Evolutionary conservation across 2,797 vertebrate genomes (phyloP), one percentile per base, ranked within the genome.

Genomic region (Meriones psammophilus): DNA sequence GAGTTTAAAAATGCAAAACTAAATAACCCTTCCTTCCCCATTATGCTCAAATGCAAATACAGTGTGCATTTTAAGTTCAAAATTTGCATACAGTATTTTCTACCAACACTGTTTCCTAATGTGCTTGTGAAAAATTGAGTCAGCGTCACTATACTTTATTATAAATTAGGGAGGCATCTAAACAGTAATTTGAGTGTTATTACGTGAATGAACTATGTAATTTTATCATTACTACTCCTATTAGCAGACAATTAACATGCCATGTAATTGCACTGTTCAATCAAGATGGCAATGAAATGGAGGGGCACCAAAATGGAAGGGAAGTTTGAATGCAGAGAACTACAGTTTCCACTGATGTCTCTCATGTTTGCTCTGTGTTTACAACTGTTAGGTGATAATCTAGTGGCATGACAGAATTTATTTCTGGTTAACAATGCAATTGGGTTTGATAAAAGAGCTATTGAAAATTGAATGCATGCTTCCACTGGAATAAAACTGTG

Each of bases 141-240:
- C 81, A 94, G 95, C 46, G 81, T 77, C 84, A 26, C 20, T 87
- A 76, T 91, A 69, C 73, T 93, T 92, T 30, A 58, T 93, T 97
- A 92, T 83, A 96, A 96, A 96, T 96, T 93, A 78, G 7, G 26
- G 90, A 88, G 58, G 39, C 85, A 91, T 86, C 73, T 81, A 95
- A 97, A 96, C 90, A 97, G 93, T 87, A 95, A 96, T 98, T 97
- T 95, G 76, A 79, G 58, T 96, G 79, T 85, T 97, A 95, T 96
- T 97, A 96, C 36, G 77, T 94, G 85, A 95, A 97, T 92, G 76
- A 95, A 85, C 79, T 94, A 74, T 92, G 89, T 50, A 97, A 96
- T 97, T 97, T 98, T 94, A 96, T 78, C 94, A 79, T 97, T 97
- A 89, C 94, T 97, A 8, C 71, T 95, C 69, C 85, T 97, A 92